Conservation (phyloP, 2,888 invertebrate species). For the Microdon myrmicae region DNA sequence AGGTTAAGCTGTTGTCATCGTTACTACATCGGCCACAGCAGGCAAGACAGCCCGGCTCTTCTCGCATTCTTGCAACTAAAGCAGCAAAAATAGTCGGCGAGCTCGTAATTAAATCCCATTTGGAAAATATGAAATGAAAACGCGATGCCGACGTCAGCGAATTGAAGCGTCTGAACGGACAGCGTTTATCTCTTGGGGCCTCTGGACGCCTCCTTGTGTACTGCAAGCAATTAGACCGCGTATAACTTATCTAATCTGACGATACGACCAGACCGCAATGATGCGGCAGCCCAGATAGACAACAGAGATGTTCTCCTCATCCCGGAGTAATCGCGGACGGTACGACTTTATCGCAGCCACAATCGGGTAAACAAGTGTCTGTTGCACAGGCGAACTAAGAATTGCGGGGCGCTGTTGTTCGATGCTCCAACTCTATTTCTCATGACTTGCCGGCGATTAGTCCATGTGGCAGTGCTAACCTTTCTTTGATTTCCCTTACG, state of each 20-base stretch:
- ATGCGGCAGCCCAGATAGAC: constrained; percentile 17
- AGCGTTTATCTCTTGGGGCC: constrained; percentile 9
- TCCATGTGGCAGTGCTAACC: constrained; percentile 40
- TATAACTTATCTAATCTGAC: constrained; percentile 38
- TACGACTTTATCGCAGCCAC: constrained; percentile 29
- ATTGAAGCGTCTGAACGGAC: constrained; percentile 7
- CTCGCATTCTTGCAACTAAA: constrained; percentile 27
- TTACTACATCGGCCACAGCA: no score
- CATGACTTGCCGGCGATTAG: constrained; percentile 36
- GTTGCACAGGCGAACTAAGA: constrained; percentile 4
- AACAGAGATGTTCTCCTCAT: no score
- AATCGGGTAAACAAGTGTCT: constrained; percentile 42
- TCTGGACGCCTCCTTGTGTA: constrained; percentile 30
- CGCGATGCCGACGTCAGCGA: constrained; percentile 28
- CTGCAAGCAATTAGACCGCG: constrained; percentile 27
- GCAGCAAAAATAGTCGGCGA: constrained; percentile 18
- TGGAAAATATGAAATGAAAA: constrained; percentile 21
- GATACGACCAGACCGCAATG: constrained; percentile 1
- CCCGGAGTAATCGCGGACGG: constrained; percentile 4
- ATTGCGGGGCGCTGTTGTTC: constrained; percentile 5
- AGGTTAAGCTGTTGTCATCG: no score
- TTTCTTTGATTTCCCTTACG: constrained; percentile 51
- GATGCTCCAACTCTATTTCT: constrained; percentile 17
- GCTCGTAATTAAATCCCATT: constrained; percentile 45
- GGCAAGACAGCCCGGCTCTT: no score